Base-by-base conservation (phyloP, 1,140 invertebrate genomes). In the Ruditapes philippinarum region DNA sequence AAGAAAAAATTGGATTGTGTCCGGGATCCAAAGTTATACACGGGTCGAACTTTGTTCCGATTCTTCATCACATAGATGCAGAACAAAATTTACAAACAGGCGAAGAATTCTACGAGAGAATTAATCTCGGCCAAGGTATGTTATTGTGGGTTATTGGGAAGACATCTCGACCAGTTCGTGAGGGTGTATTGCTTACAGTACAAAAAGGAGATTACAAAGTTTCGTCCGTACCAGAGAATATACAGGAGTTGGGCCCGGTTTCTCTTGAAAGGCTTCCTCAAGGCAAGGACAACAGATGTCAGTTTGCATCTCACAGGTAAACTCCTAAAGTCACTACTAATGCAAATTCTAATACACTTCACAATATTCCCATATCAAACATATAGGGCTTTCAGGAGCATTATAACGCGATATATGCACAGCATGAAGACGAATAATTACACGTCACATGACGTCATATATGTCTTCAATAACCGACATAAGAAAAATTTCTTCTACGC, bases 221-320 rank as follows among this genome's bases (percentile, higher is more conserved):
- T 17, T 89, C 87, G 38, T 88, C 92, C 11, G 93, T 95, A 83
- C 94, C 94, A 60, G 93, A 94, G 74, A 89, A 92, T 31, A 81
- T 94, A 14, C 94, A 95, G 49, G 74, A 81, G 54, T 84, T 94
- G 83, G 94, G 94, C n/a, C 94, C 94, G 3, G 88, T 94, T 0
- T 92, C 94, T 0, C 89, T 95, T 9, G 73, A 88, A 2, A 60
- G 68, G 36, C 86, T 94, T 19, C 91, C 94, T 25, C 76, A 84
- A 1, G 93, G 91, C 1, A 73, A 57, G 68, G 70, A 92, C 12
- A 95, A 95, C 70, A 88, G 76, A 5, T 95, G 93, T 90, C 54
- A 92, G 22, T 94, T 94, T 14, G 94, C 94, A 17, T 91, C 91
- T n/a, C 94, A 95, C 90, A 92, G 88, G 94, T 94, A 90, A 60